Base-by-base conservation (phyloP, 1,140 invertebrate genomes). In the Palaemon carinicauda region DNA sequence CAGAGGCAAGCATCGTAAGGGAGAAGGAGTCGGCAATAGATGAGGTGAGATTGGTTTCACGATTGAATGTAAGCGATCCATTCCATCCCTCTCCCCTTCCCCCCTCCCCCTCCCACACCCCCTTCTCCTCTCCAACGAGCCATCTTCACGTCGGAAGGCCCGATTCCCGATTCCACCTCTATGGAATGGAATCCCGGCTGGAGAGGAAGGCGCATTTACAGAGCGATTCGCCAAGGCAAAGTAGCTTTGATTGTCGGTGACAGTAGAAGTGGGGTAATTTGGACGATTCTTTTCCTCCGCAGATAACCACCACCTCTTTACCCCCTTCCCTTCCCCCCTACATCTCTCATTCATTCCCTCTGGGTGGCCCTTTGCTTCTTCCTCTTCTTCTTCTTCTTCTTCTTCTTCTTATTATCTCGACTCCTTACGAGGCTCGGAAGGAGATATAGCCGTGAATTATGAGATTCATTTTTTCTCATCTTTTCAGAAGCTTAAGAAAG, bases 171-270 rank as follows among this genome's bases (percentile, higher is more conserved):
- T 54, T 74, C 82, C 82, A 19, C 53, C 24, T 84, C 73, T 84
- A 78, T 84, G 82, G 82, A 84, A 84, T 60, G 73, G 74, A 77
- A 84, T 65, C 41, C 33, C 14, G 24, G 19, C 21, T 27, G 52
- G 74, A 84, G 74, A 51, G 60, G 73, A 84, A 65, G n/a, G 82
- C 82, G 77, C 41, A 41, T 41, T 41, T 84, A 77, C 75, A 60
- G 24, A 10, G 24, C 5, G 82, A 50, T 51, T 33, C 53, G 82
- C 82, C 73, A 51, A 24, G 33, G 10, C 29, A 52, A 65, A 69
- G 53, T 84, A 65, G 65, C 80, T 80, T 24, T 51, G 17, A 54
- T 24, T 79, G 29, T 53, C 29, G 1, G 52, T 80, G 31, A 17
- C 31, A 2, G 75, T 24, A 15, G 77, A 4, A 56, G 77, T 3